Base-by-base conservation (phyloP, 2,113 vertebrate species). In the Sclerurus mexicanus region DNA sequence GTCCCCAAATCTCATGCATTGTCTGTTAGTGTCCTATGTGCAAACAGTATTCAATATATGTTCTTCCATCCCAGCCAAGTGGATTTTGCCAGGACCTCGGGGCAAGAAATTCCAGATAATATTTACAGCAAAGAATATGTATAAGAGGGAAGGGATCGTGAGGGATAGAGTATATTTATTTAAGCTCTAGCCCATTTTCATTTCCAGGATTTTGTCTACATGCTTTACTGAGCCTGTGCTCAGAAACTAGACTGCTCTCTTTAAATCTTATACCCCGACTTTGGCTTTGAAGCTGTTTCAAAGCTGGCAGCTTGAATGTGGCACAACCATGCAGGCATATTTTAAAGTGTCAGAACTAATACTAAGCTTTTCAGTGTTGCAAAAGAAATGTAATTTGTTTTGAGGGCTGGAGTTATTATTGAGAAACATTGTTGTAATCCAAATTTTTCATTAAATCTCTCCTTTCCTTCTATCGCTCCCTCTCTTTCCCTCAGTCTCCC, bases 281-380 rank as follows among this genome's bases (percentile, higher is more conserved):
- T 75, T 92, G 83, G 33, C 47, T 95, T 92, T 90, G 91, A 94
- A 89, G 47, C 25, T 56, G 16, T 47, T 93, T 78, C 60, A 71
- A 78, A 86, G 15, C 64, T 94, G 82, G 82, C 71, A 96, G 53
- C 31, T 80, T 37, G 10, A 30, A 85, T 33, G 21, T 88, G 67
- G 79, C 78, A 79, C 20, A 69, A 46, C 46, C 59, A 93, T 37
- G 19, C 0, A 0, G n/a, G 33, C 27, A 50, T 63, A 77, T 92
- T 97, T 93, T 90, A 67, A 94, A 86, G 59, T 64, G 72, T 90
- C 55, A 86, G 31, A 89, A 84, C 23, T 93, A 76, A 92, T 86
- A 62, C 22, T 69, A 84, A 84, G 50, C 6, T 64, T 86, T 86
- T 67, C 83, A 78, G 23, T 63, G 50, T 12, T 89, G 72, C 68